Base-by-base conservation (phyloP, 23 tunicate species). In the Botrylloides violaceus region DNA sequence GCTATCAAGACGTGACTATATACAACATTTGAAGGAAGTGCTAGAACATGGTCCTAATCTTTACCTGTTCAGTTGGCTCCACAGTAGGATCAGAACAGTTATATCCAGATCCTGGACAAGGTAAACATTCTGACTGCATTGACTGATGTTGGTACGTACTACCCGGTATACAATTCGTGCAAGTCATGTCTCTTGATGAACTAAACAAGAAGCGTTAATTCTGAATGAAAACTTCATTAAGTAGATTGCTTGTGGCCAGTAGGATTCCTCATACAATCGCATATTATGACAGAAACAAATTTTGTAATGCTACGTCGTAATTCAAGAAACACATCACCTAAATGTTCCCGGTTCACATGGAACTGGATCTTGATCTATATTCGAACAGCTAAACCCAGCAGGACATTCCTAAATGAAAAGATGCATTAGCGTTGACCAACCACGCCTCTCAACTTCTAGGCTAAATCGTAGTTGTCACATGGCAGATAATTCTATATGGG, bases 71-170 rank as follows among this genome's bases (percentile, higher is more conserved):
- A 5, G 53, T 25, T 37, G 94, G 94, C 22, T 59, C 77, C 36
- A 28, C 53, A 2, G 73, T 56, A 1, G 81, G 72, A 56, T 85
- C 71, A 29, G 70, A 29, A 55, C 96, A 88, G 19, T 68, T 36
- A 53, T 77, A 79, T 7, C 97, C 97, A 5, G 79, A 64, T 1
- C 58, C 74, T 3, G 90, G 97, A 61, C 97, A 90, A 29, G 82
- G 53, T 19, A 64, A 34, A 43, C 97, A 90, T 32, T 65, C 71
- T 4, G 85, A 74, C 29, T 70, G 80, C 12, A 80, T 84, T 6
- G 82, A 70, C 27, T 23, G 56, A 36, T 74, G 24, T 43, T 48
- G 66, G 78, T 88, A 88, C 0, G 84, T 81, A 23, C 25, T 66
- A 9, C 96, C 96, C 19, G 75, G 61, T 0, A 81, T 35, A 60